Percentiles rank a stretch among this genome's conserved stretches.
Evolutionary conservation across 2,113 vertebrate genomes (phyloP).

Genomic region (Myrmophylax atrothorax): DNA sequence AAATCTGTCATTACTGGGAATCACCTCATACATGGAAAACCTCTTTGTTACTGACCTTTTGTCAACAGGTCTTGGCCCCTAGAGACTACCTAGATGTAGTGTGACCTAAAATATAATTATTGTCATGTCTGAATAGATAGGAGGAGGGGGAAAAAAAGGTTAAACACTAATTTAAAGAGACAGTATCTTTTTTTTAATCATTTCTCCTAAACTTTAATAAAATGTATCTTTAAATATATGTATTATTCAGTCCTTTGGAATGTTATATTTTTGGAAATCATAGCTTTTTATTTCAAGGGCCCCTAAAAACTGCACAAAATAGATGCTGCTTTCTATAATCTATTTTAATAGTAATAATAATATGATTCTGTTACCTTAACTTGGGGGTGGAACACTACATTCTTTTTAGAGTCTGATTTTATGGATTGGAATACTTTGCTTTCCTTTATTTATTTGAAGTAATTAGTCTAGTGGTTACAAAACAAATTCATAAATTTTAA

Average conservation of each 20-base stretch:
- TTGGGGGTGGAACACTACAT: slow-evolving; percentile 84
- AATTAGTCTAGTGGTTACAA: slow-evolving; percentile 78
- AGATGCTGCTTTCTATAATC: slow-evolving; percentile 90
- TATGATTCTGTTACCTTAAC: slow-evolving; percentile 82
- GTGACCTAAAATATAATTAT: slow-evolving; percentile 95
- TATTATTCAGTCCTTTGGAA: slow-evolving; percentile 85
- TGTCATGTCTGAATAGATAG: slow-evolving; percentile 96
- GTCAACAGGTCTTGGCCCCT: slow-evolving; percentile 84
- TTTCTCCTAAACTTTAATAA: slow-evolving; percentile 85
- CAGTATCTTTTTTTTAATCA: slow-evolving; percentile 85
- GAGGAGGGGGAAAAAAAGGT: slow-evolving; percentile 76
- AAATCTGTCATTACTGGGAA: slow-evolving; percentile 75
- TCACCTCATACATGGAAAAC: slow-evolving; percentile 79
- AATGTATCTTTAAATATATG: slow-evolving; percentile 85
- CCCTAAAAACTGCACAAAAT: slow-evolving; percentile 89
- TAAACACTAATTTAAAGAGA: slow-evolving; percentile 85
- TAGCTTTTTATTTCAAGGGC: slow-evolving; percentile 86
- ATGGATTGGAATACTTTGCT: slow-evolving; percentile 81
- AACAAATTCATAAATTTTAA: slow-evolving; percentile 78
- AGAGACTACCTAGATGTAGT: slow-evolving; percentile 91
- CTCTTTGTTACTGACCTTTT: slow-evolving; percentile 81
- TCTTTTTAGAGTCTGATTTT: slow-evolving; percentile 84
- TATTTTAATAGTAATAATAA: slow-evolving; percentile 87
- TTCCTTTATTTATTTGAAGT: slow-evolving; percentile 86
- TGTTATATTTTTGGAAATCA: slow-evolving; percentile 88